A percentile compares a stretch with the other conserved stretches of the same genome.
These are phyloP conservation scores for Diorhabda elongata DNA, from an alignment of 1,140 invertebrate genomes.

Conservation along the genomic window DNA sequence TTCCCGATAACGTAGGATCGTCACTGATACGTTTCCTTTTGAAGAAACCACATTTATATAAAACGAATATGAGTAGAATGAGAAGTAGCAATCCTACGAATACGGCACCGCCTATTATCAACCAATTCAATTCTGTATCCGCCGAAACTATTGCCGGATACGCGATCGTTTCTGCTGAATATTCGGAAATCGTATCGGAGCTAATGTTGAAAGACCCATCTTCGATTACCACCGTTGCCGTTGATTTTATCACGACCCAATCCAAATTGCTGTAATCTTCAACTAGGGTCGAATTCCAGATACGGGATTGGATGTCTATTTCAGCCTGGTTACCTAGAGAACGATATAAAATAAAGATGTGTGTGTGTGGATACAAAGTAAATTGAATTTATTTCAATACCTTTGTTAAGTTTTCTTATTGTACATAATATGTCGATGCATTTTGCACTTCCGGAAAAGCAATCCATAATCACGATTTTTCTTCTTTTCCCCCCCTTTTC, in stretches of 20 bases:
- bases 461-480: constrained; percentile 59
- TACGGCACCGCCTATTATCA: constrained; percentile 78
- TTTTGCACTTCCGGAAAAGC: constrained; percentile 71
- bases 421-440: constrained; percentile 82
- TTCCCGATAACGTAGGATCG: constrained; percentile 77
- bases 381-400: constrained; percentile 28
- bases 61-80: constrained; percentile 66
- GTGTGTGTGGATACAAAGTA: no score
- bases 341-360: background rate
- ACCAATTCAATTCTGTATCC: constrained; percentile 66
- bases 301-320: constrained; percentile 72
- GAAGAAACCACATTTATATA: constrained; percentile 89
- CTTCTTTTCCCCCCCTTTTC: constrained; percentile 54
- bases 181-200: constrained; percentile 57
- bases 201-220: constrained; percentile 70
- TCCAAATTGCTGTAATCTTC: constrained; percentile 84
- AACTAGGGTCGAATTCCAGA: constrained; percentile 89
- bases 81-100: constrained; percentile 75
- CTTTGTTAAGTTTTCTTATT: constrained; percentile 69
- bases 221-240: constrained; percentile 68
- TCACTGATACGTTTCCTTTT: constrained; percentile 66
- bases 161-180: constrained; percentile 66
- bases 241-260: constrained; percentile 74
- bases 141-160: constrained; percentile 70
- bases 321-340: constrained; percentile 58